Evolutionary conservation across 2,113 vertebrate species (phyloP), one percentile per base, ranked within the genome.

Genomic region (Myrmecobius fasciatus): DNA sequence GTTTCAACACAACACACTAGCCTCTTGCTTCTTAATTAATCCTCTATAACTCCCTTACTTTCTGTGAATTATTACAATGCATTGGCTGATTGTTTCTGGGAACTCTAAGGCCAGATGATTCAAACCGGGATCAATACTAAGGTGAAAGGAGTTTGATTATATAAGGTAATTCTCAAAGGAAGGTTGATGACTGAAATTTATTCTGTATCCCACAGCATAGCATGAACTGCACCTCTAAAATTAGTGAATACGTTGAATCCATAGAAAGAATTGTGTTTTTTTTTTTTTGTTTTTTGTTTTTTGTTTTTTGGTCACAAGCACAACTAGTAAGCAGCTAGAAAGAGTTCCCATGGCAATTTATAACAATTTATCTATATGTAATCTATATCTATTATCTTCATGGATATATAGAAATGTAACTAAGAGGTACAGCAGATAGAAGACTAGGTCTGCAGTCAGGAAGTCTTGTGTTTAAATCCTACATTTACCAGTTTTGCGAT

Each of bases 81-180:
- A 94, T 53, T 95, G 89, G 28, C 52, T 96, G 93, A 53, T 88
- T 96, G 91, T 53, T 94, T 92, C 92, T 93, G 43, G 46, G 94
- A 96, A 94, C 54, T 83, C 17, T 47, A 92, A 90, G 75, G 88
- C 25, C 95, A 60, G 52, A 26, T 96, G 94, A 95, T 93, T 89
- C 10, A 96, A 91, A 95, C 47, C 53, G 53, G 92, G 75, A 95
- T 93, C 90, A 89, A 89, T 91, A 91, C 88, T 91, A 95, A 31
- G 93, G 8, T 95, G 52, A 95, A 43, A 83, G 7, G 67, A 96
- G 56, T 96, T 94, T 94, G 90, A 96, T 90, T 93, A 26, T 92
- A 67, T 92, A 46, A 92, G 92, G 46, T 52, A 25, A 96, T 91
- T 94, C 89, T 93, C 43, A 14, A 89, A 36, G 95, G 89, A n/a